Evolutionary conservation across 2,113 vertebrate species (phyloP).

Genomic region (Saimiri boliviensis): DNA sequence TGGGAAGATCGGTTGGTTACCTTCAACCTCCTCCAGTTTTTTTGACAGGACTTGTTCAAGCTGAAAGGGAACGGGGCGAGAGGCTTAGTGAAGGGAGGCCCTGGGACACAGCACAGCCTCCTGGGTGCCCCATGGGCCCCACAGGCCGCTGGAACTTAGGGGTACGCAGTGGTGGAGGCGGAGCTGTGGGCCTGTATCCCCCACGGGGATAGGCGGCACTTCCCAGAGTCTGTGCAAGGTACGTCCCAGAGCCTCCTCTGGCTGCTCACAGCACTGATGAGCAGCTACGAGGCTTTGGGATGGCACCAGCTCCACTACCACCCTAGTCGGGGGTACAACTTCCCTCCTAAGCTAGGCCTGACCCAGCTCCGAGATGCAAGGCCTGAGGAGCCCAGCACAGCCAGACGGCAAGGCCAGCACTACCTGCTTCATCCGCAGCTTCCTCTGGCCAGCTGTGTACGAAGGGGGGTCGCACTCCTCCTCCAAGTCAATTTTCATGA

Average conservation of each 20-base stretch:
- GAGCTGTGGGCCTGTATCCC: neutral
- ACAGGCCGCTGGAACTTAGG: too few species aligned
- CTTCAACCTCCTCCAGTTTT: conserved; percentile 95
- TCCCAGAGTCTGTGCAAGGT: too few species aligned
- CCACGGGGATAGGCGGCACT: too few species aligned
- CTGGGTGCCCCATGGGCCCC: accelerated
- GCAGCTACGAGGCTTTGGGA: too few species aligned
- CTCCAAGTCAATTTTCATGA: conserved; percentile 95
- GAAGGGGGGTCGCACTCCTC: conserved; percentile 97
- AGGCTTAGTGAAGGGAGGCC: neutral
- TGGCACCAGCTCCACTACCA: too few species aligned
- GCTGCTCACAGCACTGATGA: too few species aligned
- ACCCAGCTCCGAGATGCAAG: neutral
- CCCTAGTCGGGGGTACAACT: too few species aligned
- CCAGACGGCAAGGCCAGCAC: accelerated
- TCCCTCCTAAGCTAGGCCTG: too few species aligned
- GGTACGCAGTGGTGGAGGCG: too few species aligned
- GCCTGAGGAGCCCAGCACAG: too few species aligned
- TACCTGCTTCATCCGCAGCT: conserved; percentile 91
- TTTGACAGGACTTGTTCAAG: conserved; percentile 93
- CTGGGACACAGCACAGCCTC: neutral
- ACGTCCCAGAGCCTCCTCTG: too few species aligned
- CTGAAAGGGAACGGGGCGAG: conserved; percentile 79
- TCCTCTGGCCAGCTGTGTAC: conserved; percentile 91
- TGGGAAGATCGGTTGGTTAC: conserved; percentile 79